These are phyloP conservation scores for Gallinago stenura DNA, from an alignment of 2,797 vertebrate species.

Conservation along the genomic window DNA sequence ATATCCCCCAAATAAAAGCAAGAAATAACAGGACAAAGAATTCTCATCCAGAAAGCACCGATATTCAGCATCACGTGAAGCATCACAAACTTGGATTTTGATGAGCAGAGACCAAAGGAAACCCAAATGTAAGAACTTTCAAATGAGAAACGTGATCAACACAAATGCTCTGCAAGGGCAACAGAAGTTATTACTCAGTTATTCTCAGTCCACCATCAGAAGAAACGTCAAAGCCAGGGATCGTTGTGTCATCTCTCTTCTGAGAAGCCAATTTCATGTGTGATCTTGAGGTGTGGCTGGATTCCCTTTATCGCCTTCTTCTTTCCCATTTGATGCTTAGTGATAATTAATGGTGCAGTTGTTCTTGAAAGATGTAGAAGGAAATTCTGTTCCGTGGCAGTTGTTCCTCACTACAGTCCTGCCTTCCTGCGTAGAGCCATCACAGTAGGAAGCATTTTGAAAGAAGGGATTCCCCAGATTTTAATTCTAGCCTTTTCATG, in stretches of 20 bases:
- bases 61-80: background rate
- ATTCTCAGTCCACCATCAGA: background rate
- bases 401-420: background rate
- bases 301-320: background rate
- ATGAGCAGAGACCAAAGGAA: background rate
- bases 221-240: background rate
- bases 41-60: background rate
- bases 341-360: background rate
- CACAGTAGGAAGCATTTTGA: background rate
- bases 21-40: background rate
- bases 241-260: background rate
- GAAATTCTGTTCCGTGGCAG: background rate
- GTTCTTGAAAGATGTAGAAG: background rate
- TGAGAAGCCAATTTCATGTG: background rate
- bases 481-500: background rate
- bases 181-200: background rate
- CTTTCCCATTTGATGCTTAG: background rate
- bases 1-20: background rate
- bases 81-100: background rate
- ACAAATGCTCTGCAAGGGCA: background rate
- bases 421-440: background rate
- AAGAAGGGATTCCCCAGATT: background rate
- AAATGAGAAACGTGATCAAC: background rate
- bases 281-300: background rate
- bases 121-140: background rate